Conservation (phyloP, 1,140 invertebrate genomes). For the Pectinophora gossypiella region DNA sequence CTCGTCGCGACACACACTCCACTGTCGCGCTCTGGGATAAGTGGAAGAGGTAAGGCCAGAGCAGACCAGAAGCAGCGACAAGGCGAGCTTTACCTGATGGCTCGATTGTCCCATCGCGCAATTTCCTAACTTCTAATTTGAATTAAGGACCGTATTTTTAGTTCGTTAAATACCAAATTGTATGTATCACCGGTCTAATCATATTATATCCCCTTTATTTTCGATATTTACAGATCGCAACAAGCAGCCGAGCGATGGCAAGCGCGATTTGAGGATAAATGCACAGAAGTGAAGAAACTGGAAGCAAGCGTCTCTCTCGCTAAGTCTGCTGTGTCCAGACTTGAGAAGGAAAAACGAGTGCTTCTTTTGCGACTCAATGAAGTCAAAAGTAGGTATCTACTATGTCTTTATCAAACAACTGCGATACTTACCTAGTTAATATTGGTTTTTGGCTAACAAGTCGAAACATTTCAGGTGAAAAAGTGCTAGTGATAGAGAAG, state of each 20-base stretch:
- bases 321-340: conserved; percentile 45
- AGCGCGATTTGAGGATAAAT: conserved; percentile 61
- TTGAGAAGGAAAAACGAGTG: conserved; percentile 65
- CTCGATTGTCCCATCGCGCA: too few relatives aligned
- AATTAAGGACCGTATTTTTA: too few relatives aligned
- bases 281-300: conserved; percentile 57
- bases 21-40: conserved; percentile 68
- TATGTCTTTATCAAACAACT: too few relatives aligned
- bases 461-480: conserved; percentile 39
- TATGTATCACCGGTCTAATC: too few relatives aligned
- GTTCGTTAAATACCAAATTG: too few relatives aligned
- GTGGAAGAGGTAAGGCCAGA: conserved; percentile 68
- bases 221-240: too few relatives aligned
- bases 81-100: too few relatives aligned
- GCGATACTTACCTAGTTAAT: too few relatives aligned
- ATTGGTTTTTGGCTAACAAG: too few relatives aligned
- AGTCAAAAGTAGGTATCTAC: conserved; percentile 44
- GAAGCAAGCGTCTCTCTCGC: conserved; percentile 47
- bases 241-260: conserved; percentile 68
- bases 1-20: conserved; percentile 45
- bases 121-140: too few relatives aligned
- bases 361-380: conserved; percentile 50
- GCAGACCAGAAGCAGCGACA: too few relatives aligned
- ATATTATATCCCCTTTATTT: too few relatives aligned
- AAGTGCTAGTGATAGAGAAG: conserved; percentile 42